A percentile compares a stretch with the other conserved stretches of the same genome.
These are phyloP conservation scores for Pampus argenteus DNA, from an alignment of 2,797 vertebrate genomes.

Conservation along the genomic window DNA sequence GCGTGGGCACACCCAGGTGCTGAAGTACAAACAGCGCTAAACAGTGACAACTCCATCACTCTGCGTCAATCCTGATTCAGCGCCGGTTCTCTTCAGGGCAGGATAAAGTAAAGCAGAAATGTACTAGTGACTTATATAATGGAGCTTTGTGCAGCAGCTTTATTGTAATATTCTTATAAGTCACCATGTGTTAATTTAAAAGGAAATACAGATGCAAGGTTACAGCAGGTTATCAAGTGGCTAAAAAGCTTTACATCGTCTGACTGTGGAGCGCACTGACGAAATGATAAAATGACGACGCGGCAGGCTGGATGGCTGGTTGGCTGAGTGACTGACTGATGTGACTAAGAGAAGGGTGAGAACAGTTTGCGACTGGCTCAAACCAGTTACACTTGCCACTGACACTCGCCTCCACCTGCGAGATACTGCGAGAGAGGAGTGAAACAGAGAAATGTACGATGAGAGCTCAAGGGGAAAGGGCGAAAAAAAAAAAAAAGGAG, in stretches of 20 bases:
- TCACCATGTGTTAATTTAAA: conserved; percentile 4
- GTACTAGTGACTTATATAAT: conserved; percentile 3
- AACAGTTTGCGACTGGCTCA: conserved; percentile 21
- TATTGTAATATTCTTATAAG: conserved; percentile 8
- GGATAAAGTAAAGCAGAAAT: not conserved
- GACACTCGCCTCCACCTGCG: conserved; percentile 54
- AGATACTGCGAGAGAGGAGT: conserved; percentile 36
- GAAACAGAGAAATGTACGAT: conserved; percentile 14
- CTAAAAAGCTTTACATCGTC: conserved; percentile 53
- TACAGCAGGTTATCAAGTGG: conserved; percentile 15
- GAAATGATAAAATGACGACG: conserved; percentile 43
- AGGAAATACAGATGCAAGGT: conserved; percentile 24
- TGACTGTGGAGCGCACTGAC: conserved; percentile 20
- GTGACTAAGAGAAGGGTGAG: conserved; percentile 31
- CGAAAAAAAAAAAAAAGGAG: not conserved
- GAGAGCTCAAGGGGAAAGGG: conserved; percentile 25
- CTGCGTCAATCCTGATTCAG: conserved; percentile 14
- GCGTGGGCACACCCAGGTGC: conserved; percentile 51
- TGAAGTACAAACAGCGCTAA: conserved; percentile 43
- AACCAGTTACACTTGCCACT: conserved; percentile 29
- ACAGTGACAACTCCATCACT: conserved; percentile 18
- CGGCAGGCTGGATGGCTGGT: not conserved
- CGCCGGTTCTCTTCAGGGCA: not conserved
- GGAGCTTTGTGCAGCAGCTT: not conserved
- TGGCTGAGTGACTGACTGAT: conserved; percentile 48